Conservation (phyloP, 2,888 invertebrate genomes). For the Orthonychiurus folsomi region DNA sequence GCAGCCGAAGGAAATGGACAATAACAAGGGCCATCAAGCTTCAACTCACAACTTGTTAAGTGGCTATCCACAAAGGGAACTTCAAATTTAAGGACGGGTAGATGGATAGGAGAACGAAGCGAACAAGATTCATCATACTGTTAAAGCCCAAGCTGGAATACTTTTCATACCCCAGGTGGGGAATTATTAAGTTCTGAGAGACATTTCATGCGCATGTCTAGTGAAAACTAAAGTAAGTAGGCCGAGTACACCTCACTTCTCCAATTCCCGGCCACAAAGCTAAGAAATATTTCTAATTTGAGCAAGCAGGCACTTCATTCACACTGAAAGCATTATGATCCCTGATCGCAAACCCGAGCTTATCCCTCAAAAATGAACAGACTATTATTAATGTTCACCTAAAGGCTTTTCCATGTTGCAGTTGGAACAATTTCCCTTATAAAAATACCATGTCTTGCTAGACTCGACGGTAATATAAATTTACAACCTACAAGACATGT, state of each 20-base stretch:
- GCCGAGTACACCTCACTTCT: no score
- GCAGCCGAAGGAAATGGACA: background rate
- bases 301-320: background rate
- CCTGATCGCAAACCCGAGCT: background rate
- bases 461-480: background rate
- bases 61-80: slow-evolving; percentile 1
- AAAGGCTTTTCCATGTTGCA: background rate
- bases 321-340: no score
- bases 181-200: no score
- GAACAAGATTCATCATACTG: no score
- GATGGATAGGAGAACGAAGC: background rate
- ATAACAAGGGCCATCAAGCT: background rate
- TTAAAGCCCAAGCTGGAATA: no score
- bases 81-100: background rate
- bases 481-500: no score
- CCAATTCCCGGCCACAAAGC: no score
- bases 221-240: no score
- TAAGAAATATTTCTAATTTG: background rate
- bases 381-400: background rate
- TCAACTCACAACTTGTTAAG: slow-evolving; percentile 1
- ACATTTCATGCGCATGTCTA: no score
- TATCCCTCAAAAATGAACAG: background rate
- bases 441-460: background rate
- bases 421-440: background rate
- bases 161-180: no score